phyloP scores from a whole-genome alignment of 2,113 vertebrate genomes.

The Crotalus horridus region DNA sequence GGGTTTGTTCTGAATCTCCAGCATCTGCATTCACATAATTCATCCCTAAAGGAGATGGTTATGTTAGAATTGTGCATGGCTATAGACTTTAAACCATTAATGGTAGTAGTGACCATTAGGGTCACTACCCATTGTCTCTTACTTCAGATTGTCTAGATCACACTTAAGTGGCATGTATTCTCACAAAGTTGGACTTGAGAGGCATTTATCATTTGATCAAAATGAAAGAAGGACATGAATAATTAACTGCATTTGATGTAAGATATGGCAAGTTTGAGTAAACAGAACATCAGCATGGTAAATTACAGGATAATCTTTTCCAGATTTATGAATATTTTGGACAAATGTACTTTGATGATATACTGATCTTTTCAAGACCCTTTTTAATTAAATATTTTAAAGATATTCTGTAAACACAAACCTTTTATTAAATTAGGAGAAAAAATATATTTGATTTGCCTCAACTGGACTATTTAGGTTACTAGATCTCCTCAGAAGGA shows the following conservation, averaged over 20 bases:
- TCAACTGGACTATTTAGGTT: background rate
- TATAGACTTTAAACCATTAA: background rate
- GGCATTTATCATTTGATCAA: background rate
- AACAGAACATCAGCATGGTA: background rate
- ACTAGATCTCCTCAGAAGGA: background rate
- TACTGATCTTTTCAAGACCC: background rate
- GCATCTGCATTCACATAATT: background rate
- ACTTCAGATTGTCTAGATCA: background rate
- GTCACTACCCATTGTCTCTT: background rate
- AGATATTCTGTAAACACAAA: background rate
- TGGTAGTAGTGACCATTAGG: background rate
- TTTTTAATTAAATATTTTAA: background rate
- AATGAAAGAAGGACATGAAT: background rate
- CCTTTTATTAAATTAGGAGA: background rate
- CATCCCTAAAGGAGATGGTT: background rate
- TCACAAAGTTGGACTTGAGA: background rate
- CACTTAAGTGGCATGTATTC: background rate
- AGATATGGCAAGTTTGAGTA: background rate
- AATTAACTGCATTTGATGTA: background rate
- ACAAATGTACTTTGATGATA: background rate
- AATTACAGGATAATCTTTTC: background rate
- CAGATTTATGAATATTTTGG: background rate
- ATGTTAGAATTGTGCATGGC: background rate
- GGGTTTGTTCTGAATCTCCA: background rate
- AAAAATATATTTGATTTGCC: background rate